A percentile compares a stretch with the other conserved stretches of the same genome.
Evolutionary conservation across 2,888 invertebrate genomes (phyloP).

Genomic region (Acanthopleura granulata): DNA sequence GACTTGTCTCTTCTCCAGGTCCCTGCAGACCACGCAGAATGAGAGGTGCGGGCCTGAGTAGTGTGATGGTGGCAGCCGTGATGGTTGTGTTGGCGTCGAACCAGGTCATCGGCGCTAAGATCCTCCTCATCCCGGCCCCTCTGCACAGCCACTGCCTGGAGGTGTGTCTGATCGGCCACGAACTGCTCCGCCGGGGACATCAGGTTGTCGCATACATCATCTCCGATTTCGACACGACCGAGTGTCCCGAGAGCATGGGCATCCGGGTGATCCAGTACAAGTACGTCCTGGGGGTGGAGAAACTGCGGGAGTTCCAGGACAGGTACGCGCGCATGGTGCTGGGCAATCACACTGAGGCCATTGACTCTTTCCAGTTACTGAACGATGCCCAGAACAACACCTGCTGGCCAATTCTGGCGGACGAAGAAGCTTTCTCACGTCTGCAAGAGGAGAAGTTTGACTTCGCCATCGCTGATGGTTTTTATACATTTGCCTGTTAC

Average conservation of each 20-base stretch:
- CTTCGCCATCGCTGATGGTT: slow-evolving; percentile 28
- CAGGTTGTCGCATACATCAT: slow-evolving; percentile 19
- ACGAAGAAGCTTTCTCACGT: neutral
- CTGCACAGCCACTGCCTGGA: slow-evolving; percentile 22
- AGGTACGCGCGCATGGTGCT: slow-evolving; percentile 11
- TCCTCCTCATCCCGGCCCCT: slow-evolving; percentile 22
- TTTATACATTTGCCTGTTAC: slow-evolving; percentile 16
- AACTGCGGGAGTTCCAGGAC: slow-evolving; percentile 12
- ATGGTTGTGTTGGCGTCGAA: neutral
- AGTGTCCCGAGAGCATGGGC: slow-evolving; percentile 1
- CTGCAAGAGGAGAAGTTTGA: slow-evolving; percentile 26
- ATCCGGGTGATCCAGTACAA: slow-evolving; percentile 12
- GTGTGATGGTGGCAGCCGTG: neutral
- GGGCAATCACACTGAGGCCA: slow-evolving; percentile 1
- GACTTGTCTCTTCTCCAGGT: neutral
- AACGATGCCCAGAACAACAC: slow-evolving; percentile 17
- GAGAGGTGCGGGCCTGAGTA: neutral
- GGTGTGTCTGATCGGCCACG: slow-evolving; percentile 18
- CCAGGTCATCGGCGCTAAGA: neutral
- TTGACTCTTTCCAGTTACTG: slow-evolving; percentile 5
- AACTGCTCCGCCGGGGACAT: slow-evolving; percentile 23
- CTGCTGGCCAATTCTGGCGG: neutral
- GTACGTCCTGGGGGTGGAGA: slow-evolving; percentile 11
- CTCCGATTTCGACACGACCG: neutral
- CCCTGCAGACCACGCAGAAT: neutral